Conservation (phyloP, 2,888 invertebrate genomes). For the Plagodis dolabraria region DNA sequence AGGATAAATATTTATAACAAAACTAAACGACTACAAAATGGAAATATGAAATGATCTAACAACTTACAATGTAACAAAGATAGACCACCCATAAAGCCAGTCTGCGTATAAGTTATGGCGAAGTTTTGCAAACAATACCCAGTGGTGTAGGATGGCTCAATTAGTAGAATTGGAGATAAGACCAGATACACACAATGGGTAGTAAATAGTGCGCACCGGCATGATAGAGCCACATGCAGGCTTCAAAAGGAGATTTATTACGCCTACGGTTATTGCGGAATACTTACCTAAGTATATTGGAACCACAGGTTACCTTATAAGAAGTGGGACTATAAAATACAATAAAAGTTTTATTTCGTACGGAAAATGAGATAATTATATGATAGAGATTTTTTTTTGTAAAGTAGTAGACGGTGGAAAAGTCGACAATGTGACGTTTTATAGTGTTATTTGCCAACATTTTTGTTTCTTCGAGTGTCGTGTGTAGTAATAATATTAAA, state of each 20-base stretch:
- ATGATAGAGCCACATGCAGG: constrained; percentile 39
- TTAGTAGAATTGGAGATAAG: constrained; percentile 73
- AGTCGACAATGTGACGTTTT: no score
- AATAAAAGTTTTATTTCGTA: constrained; percentile 7
- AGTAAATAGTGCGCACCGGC: constrained; percentile 60
- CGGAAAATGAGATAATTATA: background rate
- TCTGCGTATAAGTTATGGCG: constrained; percentile 63
- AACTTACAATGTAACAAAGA: constrained; percentile 35
- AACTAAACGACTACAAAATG: constrained; percentile 20
- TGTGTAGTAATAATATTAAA: no score
- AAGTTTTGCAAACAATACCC: constrained; percentile 80
- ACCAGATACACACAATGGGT: constrained; percentile 69
- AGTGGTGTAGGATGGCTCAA: constrained; percentile 78
- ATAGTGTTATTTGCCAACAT: no score
- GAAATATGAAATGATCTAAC: constrained; percentile 36
- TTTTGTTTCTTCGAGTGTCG: no score
- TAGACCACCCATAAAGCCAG: constrained; percentile 69
- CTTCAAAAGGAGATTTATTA: constrained; percentile 36
- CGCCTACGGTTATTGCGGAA: constrained; percentile 16
- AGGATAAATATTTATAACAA: constrained; percentile 24
- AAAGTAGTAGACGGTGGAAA: no score
- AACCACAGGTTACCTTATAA: no score
- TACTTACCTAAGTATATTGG: constrained; percentile 1
- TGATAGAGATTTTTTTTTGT: no score
- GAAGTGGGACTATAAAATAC: no score